A percentile compares a stretch with the other conserved stretches of the same genome.
phyloP scores from a whole-genome alignment of 2,888 invertebrate species.

The Cryptus armator region DNA sequence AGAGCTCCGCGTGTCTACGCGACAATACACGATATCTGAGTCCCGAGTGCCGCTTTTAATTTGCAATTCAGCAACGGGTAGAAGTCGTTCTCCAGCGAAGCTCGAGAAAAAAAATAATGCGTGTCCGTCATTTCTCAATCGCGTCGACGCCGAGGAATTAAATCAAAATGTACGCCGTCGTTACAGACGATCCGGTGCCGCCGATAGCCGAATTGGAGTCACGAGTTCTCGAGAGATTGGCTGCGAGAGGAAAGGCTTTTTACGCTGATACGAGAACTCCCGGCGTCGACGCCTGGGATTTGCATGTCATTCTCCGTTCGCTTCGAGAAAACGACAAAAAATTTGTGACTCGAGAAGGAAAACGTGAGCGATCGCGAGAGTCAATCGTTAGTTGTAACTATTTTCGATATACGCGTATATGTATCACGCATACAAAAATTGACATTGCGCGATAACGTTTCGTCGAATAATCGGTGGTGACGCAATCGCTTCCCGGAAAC shows the following conservation, averaged over 20 bases:
- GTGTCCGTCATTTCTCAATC: constrained; percentile 10
- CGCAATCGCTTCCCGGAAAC: background rate
- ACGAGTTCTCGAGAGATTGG: constrained; percentile 79
- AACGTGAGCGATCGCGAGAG: background rate
- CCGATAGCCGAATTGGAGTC: constrained; percentile 72
- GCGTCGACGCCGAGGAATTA: constrained; percentile 28
- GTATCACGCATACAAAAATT: background rate
- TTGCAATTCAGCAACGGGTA: constrained; percentile 1
- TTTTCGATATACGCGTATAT: background rate
- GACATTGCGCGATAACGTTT: background rate
- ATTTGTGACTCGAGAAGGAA: background rate
- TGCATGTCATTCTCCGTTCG: background rate
- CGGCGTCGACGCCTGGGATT: constrained; percentile 15
- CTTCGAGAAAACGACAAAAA: background rate
- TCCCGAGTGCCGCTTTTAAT: background rate
- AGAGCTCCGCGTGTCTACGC: background rate
- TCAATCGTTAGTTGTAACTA: background rate
- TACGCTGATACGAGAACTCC: constrained; percentile 41
- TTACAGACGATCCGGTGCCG: constrained; percentile 69
- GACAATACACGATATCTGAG: constrained; percentile 6
- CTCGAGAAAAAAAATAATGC: background rate
- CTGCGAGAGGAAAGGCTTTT: constrained; percentile 25
- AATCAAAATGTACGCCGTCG: background rate
- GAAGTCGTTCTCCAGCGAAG: background rate
- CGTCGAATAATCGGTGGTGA: background rate